These are phyloP conservation scores for Channa maculata DNA, from an alignment of 2,113 vertebrate genomes.

Conservation along the genomic window DNA sequence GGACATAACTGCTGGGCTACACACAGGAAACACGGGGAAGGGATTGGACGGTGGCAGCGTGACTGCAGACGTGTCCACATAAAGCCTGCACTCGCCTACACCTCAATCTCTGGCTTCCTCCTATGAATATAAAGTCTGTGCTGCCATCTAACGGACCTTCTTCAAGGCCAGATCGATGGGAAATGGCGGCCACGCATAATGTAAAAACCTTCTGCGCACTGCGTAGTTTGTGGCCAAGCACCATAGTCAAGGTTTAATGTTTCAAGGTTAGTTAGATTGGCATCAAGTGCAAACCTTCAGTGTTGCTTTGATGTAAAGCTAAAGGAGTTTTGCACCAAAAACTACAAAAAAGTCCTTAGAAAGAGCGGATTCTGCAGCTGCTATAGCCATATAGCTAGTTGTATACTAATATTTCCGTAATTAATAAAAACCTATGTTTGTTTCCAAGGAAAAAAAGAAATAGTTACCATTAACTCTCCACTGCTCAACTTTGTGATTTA, in stretches of 20 bases:
- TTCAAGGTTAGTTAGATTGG: slow-evolving; percentile 58
- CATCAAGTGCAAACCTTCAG: slow-evolving; percentile 5
- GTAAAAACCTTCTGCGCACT: slow-evolving; percentile 11
- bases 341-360: neutral
- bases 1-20: slow-evolving; percentile 21
- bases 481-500: no score
- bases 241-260: slow-evolving; percentile 54
- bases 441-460: no score
- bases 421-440: no score
- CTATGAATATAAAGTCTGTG: slow-evolving; percentile 57
- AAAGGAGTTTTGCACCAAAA: neutral
- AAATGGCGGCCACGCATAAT: slow-evolving; percentile 53
- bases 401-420: no score
- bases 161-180: slow-evolving; percentile 71
- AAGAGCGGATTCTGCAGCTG: no score
- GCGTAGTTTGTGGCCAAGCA: slow-evolving; percentile 47
- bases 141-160: slow-evolving; percentile 11
- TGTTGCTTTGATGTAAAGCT: slow-evolving; percentile 11
- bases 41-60: neutral
- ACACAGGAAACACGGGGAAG: neutral
- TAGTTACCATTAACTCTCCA: no score
- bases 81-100: slow-evolving; percentile 22
- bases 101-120: slow-evolving; percentile 26
- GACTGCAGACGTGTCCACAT: neutral
- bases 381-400: no score